Conservation (phyloP, 2,888 invertebrate species). For the Lordiphosa andalusiaca region DNA sequence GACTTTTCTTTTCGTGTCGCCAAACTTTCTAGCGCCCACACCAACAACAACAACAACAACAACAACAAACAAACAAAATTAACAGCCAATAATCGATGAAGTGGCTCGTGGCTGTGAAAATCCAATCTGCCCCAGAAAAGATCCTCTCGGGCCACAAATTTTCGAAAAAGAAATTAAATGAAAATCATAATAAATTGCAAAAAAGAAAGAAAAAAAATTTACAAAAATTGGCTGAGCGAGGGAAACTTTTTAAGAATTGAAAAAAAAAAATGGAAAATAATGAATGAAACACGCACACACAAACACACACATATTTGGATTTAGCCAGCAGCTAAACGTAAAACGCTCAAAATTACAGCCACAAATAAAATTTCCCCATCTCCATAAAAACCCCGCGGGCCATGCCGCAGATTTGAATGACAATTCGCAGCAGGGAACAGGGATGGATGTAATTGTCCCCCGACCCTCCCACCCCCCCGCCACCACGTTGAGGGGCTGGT, state of each 20-base stretch:
- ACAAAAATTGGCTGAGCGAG: conserved; percentile 55
- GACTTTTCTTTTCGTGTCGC: conserved; percentile 34
- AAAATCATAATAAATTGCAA: conserved; percentile 69
- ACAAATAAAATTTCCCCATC: conserved; percentile 59
- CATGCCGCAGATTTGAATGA: conserved; percentile 60
- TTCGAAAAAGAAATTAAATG: conserved; percentile 56
- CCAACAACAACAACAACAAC: conserved; percentile 20
- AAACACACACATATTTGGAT: conserved; percentile 13
- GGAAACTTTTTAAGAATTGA: conserved; percentile 62
- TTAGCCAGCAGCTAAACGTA: conserved; percentile 43
- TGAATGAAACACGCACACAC: conserved; percentile 54
- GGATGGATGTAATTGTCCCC: conserved; percentile 1
- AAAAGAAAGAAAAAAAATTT: conserved; percentile 48
- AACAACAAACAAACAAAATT: conserved; percentile 39
- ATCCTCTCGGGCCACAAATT: conserved; percentile 32
- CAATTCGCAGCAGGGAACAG: conserved; percentile 46
- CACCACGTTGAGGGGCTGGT: conserved; percentile 3
- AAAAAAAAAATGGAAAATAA: conserved; percentile 68
- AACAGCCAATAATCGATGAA: conserved; percentile 65
- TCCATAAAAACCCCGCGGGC: conserved; percentile 28
- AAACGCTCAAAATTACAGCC: conserved; percentile 69
- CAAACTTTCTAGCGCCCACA: conserved; percentile 42
- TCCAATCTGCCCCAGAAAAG: conserved; percentile 32
- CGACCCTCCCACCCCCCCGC: too few relatives aligned
- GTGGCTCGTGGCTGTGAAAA: conserved; percentile 32